phyloP scores from a whole-genome alignment of 2,888 invertebrate species.

The Adelognathus sp. region DNA sequence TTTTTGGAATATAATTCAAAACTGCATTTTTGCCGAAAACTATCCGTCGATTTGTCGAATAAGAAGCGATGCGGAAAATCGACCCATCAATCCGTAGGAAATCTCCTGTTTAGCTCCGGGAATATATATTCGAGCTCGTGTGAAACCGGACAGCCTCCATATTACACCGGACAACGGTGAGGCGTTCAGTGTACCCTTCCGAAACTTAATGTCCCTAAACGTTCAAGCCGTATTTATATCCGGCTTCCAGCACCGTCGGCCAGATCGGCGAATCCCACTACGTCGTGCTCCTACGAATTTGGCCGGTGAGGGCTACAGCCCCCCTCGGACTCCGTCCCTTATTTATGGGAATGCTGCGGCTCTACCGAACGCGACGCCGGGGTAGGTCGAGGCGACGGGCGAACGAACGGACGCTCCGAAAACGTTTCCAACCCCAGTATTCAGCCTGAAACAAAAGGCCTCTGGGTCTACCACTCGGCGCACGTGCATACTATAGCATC shows the following conservation, averaged over 20 bases:
- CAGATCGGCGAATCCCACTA: conserved; percentile 59
- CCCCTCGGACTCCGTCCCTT: conserved; percentile 69
- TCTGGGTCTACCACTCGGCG: background rate
- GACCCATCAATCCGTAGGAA: conserved; percentile 53
- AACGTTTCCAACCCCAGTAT: conserved; percentile 28
- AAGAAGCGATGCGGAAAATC: conserved; percentile 56
- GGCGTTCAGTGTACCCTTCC: conserved; percentile 63
- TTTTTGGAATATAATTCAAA: background rate
- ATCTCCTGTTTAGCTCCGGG: conserved; percentile 48
- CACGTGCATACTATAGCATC: conserved; percentile 33
- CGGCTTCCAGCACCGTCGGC: conserved; percentile 58
- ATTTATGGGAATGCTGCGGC: conserved; percentile 71
- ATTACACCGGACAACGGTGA: conserved; percentile 61
- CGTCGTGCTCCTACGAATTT: conserved; percentile 64
- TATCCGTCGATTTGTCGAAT: conserved; percentile 29
- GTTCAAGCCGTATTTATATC: conserved; percentile 70
- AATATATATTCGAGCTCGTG: conserved; percentile 61
- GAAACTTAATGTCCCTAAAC: conserved; percentile 71
- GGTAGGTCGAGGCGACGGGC: conserved; percentile 39
- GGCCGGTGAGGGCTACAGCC: conserved; percentile 56
- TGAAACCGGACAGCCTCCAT: conserved; percentile 63
- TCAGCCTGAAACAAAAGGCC: conserved; percentile 47
- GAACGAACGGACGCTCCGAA: conserved; percentile 43
- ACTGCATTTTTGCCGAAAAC: background rate
- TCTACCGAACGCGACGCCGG: conserved; percentile 65